phyloP scores from a whole-genome alignment of 2,888 invertebrate genomes.

The Euphydryas editha region DNA sequence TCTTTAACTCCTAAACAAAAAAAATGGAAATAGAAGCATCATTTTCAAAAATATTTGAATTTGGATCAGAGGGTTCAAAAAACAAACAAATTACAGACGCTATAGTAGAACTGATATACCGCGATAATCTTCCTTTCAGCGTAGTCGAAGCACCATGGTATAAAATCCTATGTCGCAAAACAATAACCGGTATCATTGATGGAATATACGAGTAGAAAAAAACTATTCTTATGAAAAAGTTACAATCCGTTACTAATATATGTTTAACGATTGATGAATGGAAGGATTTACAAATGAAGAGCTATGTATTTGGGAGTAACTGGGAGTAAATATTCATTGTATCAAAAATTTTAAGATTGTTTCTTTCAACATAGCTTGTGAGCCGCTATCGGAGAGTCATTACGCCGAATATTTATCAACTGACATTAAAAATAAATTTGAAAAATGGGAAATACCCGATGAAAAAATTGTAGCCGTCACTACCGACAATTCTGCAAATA shows the following conservation, averaged over 20 bases:
- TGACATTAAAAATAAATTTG: conserved; percentile 36
- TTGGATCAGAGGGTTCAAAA: no score
- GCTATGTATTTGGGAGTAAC: conserved; percentile 33
- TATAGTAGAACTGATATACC: no score
- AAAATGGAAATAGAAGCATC: no score
- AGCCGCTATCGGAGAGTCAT: conserved; percentile 44
- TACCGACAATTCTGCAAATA: conserved; percentile 28
- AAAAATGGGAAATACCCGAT: conserved; percentile 43
- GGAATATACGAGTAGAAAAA: conserved; percentile 44
- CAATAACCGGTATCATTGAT: conserved; percentile 40
- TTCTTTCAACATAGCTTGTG: conserved; percentile 46
- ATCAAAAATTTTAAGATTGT: conserved; percentile 43
- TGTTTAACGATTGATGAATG: conserved; percentile 48
- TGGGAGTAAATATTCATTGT: conserved; percentile 46
- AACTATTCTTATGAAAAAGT: conserved; percentile 39
- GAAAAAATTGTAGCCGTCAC: conserved; percentile 44
- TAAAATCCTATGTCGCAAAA: conserved; percentile 45
- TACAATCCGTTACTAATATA: conserved; percentile 42
- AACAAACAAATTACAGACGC: no score
- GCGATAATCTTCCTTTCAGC: no score
- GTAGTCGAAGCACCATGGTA: conserved; percentile 32
- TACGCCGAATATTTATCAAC: conserved; percentile 43
- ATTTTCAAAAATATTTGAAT: no score
- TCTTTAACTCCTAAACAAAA: no score
- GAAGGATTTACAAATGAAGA: conserved; percentile 46